A percentile compares a stretch with the other conserved stretches of the same genome.
phyloP scores from a whole-genome alignment of 1,140 invertebrate genomes.

The Oscheius sp. region DNA sequence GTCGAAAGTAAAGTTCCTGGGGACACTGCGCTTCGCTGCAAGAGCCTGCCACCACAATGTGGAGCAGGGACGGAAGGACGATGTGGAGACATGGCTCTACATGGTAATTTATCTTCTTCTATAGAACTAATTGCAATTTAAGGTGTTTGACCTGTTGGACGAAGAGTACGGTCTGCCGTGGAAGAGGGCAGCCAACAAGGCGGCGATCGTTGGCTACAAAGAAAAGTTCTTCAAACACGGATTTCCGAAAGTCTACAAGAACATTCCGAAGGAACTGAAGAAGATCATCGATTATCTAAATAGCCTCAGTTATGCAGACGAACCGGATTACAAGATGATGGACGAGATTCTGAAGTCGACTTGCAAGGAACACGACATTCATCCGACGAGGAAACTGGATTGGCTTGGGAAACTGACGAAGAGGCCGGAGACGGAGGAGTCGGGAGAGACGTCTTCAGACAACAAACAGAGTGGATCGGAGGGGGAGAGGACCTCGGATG shows the following conservation, averaged over 20 bases:
- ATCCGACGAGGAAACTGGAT: not conserved
- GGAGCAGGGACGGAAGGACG: constrained; percentile 29
- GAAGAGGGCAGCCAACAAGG: not conserved
- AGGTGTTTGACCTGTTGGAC: constrained; percentile 23
- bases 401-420: not conserved
- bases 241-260: not conserved
- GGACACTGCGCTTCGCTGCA: constrained; percentile 21
- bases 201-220: not conserved
- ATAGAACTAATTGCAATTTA: not conserved
- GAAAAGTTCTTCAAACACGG: constrained; percentile 16
- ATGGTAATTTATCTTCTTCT: constrained; percentile 14
- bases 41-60: not conserved
- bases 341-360: not conserved
- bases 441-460: not conserved
- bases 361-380: not conserved
- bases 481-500: not conserved
- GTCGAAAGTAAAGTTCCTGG: constrained; percentile 17
- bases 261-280: not conserved
- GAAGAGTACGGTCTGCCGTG: constrained; percentile 6
- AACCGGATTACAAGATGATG: not conserved
- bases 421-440: not conserved
- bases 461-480: not conserved
- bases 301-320: not conserved
- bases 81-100: constrained; percentile 23
- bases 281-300: not conserved